A percentile compares a stretch with the other conserved stretches of the same genome.
These are phyloP conservation scores for Pluvialis apricaria DNA, from an alignment of 2,113 vertebrate genomes.

Conservation along the genomic window DNA sequence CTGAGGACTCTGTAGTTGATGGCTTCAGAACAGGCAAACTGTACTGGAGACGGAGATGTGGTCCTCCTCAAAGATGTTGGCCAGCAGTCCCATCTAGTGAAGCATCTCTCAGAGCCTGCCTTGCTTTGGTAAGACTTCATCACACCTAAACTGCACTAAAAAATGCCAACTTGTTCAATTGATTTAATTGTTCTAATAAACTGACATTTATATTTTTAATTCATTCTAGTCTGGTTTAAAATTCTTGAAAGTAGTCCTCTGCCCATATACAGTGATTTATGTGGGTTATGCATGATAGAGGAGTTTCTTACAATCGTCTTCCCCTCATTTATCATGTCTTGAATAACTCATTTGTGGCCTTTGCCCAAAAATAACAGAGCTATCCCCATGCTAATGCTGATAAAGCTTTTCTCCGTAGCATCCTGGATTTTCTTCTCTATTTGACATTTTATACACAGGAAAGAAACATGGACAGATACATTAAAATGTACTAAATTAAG, in stretches of 20 bases:
- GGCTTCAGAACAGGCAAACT: neutral
- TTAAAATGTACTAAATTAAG: neutral
- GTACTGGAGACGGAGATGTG: neutral
- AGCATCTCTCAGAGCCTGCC: neutral
- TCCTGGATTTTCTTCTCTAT: neutral
- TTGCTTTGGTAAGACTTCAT: neutral
- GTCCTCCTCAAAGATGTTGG: neutral
- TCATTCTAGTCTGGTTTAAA: neutral
- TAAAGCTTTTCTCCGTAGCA: neutral
- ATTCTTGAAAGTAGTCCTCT: neutral
- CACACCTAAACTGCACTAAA: neutral
- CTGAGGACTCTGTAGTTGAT: neutral
- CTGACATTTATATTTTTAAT: neutral
- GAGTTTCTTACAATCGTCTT: neutral
- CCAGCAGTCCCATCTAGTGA: neutral
- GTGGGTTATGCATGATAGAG: neutral
- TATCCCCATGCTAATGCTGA: neutral
- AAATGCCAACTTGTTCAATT: neutral
- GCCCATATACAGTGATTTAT: neutral
- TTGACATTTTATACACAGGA: neutral
- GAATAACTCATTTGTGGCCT: neutral
- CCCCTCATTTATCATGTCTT: neutral
- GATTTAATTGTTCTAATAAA: neutral
- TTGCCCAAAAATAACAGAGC: conserved; percentile 3
- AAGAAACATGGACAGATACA: neutral